Evolutionary conservation across 2,113 vertebrate species (phyloP).

Genomic region (Chionis minor): DNA sequence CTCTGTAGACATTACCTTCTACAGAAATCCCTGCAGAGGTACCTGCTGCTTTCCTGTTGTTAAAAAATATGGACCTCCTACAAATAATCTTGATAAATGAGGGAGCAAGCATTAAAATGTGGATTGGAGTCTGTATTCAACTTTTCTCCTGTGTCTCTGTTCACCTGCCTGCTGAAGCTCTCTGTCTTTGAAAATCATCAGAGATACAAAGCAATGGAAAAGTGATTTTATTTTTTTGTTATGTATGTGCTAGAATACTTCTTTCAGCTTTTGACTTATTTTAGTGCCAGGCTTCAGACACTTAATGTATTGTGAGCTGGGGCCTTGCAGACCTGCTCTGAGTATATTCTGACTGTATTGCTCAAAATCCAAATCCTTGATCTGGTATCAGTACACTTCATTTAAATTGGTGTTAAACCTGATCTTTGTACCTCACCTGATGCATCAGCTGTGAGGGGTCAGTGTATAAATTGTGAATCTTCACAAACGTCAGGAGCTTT

Average conservation of each 20-base stretch:
- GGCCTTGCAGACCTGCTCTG: not conserved
- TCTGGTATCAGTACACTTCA: not conserved
- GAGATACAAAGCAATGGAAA: not conserved
- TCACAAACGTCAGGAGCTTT: not conserved
- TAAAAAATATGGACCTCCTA: not conserved
- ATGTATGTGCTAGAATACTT: not conserved
- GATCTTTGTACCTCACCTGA: not conserved
- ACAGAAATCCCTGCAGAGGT: not conserved
- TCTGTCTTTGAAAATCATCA: not conserved
- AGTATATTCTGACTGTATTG: not conserved
- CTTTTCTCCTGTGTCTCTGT: not conserved
- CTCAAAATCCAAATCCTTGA: not conserved
- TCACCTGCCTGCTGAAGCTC: not conserved
- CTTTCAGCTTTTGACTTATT: not conserved
- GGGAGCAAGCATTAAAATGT: not conserved
- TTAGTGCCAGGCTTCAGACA: not conserved
- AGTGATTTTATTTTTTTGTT: not conserved
- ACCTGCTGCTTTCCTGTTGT: not conserved
- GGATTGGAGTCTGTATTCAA: accelerated
- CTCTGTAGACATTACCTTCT: not conserved
- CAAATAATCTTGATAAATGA: not conserved
- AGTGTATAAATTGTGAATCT: not conserved
- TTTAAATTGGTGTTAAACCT: not conserved
- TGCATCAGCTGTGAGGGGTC: not conserved
- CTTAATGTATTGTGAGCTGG: not conserved